Base-by-base conservation (phyloP, 1,140 invertebrate species). In the Lethrus apterus region DNA sequence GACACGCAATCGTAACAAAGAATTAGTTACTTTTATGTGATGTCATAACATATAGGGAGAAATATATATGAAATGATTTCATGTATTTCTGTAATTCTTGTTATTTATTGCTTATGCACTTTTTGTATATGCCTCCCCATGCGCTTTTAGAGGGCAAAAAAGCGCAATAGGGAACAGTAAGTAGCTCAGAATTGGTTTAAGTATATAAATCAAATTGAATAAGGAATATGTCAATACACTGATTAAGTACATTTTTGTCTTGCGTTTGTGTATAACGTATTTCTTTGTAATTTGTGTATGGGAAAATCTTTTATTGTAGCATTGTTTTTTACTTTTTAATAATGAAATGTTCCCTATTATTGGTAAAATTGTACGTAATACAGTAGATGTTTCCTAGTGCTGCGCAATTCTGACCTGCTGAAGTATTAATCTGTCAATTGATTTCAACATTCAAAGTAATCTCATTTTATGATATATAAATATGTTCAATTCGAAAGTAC, bases 321-420 rank as follows among this genome's bases (percentile, higher is more conserved):
- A 35, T 14, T 41, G 32, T 26, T 44, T 23, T 18, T 24, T 8
- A 34, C 33, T 33, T 29, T 21, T 42, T 34, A 38, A 50, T 38
- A 30, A 29, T 23, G 17, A 17, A 24, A 23, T 44, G 17, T 35
- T 43, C 41, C 32, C 29, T 34, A 36, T 45, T 43, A 13, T 44
- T 30, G 30, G 29, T 54, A 21, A 42, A 23, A 45, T 51, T 23
- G 34, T 43, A 52, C 41, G 38, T 46, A 52, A 38, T 50, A 11
- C 32, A 35, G 35, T 48, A 43, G 44, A 54, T 53, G 33, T 51
- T 55, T 42, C 51, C 42, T 55, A 43, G 47, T 54, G 46, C 47
- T 42, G 51, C 51, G 54, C 61, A 63, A 64, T 66, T 64, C 61
- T 66, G 64, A 66, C 56, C 62, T 64, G 64, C 62, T 62, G 59